Conservation (phyloP, 2,113 vertebrate species). For the Uropsilus gracilis region DNA sequence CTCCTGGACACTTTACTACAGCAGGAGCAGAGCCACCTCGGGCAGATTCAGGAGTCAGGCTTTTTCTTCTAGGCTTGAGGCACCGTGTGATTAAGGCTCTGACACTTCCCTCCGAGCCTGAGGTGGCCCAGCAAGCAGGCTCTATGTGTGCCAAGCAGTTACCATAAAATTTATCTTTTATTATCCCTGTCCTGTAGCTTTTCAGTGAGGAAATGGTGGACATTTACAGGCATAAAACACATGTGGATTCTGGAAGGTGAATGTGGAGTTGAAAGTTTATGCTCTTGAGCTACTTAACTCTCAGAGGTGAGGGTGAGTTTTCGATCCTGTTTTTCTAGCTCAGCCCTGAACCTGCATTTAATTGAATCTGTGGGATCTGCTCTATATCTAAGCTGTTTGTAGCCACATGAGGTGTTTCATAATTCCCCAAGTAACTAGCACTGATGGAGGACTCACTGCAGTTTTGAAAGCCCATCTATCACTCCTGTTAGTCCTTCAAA, state of each 20-base stretch:
- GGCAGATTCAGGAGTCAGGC: background rate
- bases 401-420: background rate
- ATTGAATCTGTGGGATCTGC: background rate
- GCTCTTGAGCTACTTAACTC: background rate
- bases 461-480: background rate
- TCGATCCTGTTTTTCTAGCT: background rate
- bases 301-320: background rate
- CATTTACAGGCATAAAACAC: background rate
- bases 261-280: fast-evolving
- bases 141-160: background rate
- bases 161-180: background rate
- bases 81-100: background rate
- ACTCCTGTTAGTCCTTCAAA: background rate
- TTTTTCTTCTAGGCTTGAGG: background rate
- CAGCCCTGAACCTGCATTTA: background rate
- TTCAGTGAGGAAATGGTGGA: background rate
- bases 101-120: background rate
- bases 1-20: background rate
- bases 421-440: constrained; percentile 42
- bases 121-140: background rate
- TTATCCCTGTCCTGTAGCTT: background rate
- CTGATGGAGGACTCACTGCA: background rate
- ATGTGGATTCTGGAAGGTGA: background rate
- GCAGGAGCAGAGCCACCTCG: background rate
- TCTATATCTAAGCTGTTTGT: background rate